Conservation (phyloP, 2,888 invertebrate species). For the Onthophagus sagittarius region DNA sequence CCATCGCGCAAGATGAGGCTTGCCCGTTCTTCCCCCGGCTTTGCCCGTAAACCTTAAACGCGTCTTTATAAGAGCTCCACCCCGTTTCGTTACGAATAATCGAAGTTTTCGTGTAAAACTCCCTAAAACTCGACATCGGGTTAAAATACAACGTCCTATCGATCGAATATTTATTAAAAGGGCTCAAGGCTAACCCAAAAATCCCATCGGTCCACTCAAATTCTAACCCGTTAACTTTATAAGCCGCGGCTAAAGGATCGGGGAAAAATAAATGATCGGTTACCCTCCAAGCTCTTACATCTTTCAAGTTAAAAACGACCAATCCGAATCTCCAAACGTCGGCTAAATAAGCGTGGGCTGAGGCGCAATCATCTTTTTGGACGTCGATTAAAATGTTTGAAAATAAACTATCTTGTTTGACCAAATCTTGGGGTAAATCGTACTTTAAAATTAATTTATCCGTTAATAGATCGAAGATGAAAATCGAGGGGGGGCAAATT, state of each 20-base stretch:
- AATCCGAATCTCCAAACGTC: constrained; percentile 69
- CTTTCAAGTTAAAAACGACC: constrained; percentile 52
- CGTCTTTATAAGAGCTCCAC: constrained; percentile 43
- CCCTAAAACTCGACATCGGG: constrained; percentile 76
- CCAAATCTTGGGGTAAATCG: constrained; percentile 60
- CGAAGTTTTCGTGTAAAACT: constrained; percentile 69
- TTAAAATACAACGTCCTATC: constrained; percentile 73
- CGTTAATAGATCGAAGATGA: constrained; percentile 60
- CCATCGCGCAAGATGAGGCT: constrained; percentile 70
- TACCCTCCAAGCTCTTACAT: constrained; percentile 61
- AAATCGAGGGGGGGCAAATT: constrained; percentile 69
- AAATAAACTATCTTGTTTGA: constrained; percentile 64
- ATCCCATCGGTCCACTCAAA: constrained; percentile 76
- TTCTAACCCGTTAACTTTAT: constrained; percentile 64
- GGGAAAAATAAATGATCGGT: constrained; percentile 68
- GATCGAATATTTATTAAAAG: constrained; percentile 47
- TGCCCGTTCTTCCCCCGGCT: constrained; percentile 62
- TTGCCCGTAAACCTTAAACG: constrained; percentile 43
- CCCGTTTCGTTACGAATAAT: constrained; percentile 59
- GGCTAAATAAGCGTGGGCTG: constrained; percentile 63
- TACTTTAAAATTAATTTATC: constrained; percentile 23
- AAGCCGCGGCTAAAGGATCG: constrained; percentile 70
- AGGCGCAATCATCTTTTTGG: constrained; percentile 56
- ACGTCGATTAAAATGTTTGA: constrained; percentile 45
- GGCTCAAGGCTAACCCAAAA: constrained; percentile 71